phyloP scores from a whole-genome alignment of 2,888 invertebrate genomes.

The Subacronicta megacephala region DNA sequence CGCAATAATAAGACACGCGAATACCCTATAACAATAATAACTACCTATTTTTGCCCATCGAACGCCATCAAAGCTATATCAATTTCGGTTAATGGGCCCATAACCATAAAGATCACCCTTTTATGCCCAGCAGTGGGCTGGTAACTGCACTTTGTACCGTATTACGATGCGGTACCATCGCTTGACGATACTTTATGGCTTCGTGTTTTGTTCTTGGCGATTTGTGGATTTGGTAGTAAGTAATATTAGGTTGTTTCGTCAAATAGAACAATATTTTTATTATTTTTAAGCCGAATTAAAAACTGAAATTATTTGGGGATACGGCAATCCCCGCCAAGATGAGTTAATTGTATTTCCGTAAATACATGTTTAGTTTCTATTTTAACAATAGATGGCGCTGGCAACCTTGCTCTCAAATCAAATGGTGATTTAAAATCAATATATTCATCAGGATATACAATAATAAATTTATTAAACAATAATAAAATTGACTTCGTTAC shows the following conservation, averaged over 20 bases:
- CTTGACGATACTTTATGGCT: conserved; percentile 22
- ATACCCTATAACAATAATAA: conserved; percentile 46
- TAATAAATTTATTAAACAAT: too few relatives aligned
- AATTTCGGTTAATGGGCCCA: conserved; percentile 60
- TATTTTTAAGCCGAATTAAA: too few relatives aligned
- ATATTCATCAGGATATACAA: too few relatives aligned
- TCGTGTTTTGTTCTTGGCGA: conserved; percentile 28
- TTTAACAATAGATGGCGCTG: too few relatives aligned
- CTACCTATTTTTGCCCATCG: conserved; percentile 49
- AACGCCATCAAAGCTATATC: conserved; percentile 52
- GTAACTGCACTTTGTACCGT: conserved; percentile 39
- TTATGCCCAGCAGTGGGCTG: conserved; percentile 57
- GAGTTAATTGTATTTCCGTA: too few relatives aligned
- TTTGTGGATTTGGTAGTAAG: conserved; percentile 5
- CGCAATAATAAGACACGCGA: conserved; percentile 35
- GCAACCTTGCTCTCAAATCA: too few relatives aligned
- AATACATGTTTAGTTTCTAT: too few relatives aligned
- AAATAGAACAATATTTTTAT: too few relatives aligned
- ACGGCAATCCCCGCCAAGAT: too few relatives aligned
- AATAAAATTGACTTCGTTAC: conserved; percentile 6
- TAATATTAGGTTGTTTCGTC: too few relatives aligned
- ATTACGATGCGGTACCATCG: conserved; percentile 19
- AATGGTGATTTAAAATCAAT: too few relatives aligned
- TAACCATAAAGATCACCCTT: conserved; percentile 64
- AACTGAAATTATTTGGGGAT: too few relatives aligned